A percentile compares a stretch with the other conserved stretches of the same genome.
phyloP scores from a whole-genome alignment of 35 echinoderm and acorn worm species.

The Hemicentrotus pulcherrimus region DNA sequence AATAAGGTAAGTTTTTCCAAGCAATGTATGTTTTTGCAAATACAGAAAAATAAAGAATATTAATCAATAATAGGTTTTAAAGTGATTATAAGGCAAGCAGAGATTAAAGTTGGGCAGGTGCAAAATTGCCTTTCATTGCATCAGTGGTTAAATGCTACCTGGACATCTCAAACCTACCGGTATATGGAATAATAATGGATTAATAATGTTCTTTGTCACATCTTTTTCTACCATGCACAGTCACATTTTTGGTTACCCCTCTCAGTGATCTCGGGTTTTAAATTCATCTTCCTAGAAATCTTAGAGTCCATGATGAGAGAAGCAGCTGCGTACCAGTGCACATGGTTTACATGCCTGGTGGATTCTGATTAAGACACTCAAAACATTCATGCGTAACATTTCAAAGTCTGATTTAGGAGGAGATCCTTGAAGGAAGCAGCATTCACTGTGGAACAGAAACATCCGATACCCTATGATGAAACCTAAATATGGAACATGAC shows the following conservation, averaged over 20 bases:
- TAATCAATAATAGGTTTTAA: no score
- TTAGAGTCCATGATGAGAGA: not conserved
- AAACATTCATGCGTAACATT: not conserved
- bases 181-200: no score
- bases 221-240: not conserved
- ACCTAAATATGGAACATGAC: not conserved
- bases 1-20: no score
- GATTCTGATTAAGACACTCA: not conserved
- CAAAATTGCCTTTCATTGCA: no score
- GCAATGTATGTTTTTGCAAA: no score
- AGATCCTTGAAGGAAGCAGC: not conserved
- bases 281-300: not conserved
- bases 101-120: no score
- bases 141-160: no score
- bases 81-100: no score
- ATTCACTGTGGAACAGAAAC: not conserved
- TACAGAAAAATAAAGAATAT: no score
- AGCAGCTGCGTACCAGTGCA: not conserved
- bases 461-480: not conserved
- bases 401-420: not conserved
- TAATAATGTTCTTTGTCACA: no score
- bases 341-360: not conserved
- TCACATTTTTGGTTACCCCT: not conserved
- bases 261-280: not conserved
- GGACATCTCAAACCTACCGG: no score